phyloP scores from a whole-genome alignment of 2,113 vertebrate species.

The Lamprotornis superbus region DNA sequence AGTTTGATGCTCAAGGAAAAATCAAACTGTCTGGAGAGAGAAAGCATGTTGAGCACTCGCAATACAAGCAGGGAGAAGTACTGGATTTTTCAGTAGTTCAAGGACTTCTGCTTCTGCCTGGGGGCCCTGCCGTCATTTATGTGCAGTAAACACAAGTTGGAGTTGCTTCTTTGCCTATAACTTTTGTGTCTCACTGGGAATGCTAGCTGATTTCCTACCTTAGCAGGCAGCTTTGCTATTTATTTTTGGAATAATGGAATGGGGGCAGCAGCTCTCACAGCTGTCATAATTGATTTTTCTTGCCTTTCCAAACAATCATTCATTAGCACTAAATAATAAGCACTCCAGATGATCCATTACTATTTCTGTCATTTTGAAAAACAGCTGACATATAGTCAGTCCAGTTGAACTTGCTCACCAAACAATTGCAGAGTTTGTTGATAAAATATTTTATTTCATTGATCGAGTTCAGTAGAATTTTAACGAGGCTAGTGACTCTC shows the following conservation, averaged over 20 bases:
- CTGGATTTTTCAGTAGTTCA: not conserved
- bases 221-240: conserved; percentile 18
- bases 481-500: not conserved
- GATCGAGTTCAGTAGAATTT: not conserved
- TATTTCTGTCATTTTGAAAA: conserved; percentile 50
- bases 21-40: not conserved
- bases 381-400: not conserved
- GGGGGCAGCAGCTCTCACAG: conserved; percentile 12
- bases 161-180: not conserved
- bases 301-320: conserved; percentile 30
- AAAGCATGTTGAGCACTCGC: not conserved
- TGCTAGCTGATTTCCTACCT: conserved; percentile 35
- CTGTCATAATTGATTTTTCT: conserved; percentile 55
- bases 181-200: not conserved
- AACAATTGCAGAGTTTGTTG: not conserved
- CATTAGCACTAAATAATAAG: conserved; percentile 64
- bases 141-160: not conserved
- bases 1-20: not conserved
- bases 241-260: conserved; percentile 25
- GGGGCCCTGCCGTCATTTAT: not conserved
- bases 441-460: conserved; percentile 39
- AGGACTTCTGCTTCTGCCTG: not conserved
- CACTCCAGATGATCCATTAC: conserved; percentile 49
- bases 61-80: not conserved
- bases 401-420: not conserved